Evolutionary conservation across 2,888 invertebrate genomes (phyloP), one percentile per base, ranked within the genome.

Genomic region (Drosophila histrio): DNA sequence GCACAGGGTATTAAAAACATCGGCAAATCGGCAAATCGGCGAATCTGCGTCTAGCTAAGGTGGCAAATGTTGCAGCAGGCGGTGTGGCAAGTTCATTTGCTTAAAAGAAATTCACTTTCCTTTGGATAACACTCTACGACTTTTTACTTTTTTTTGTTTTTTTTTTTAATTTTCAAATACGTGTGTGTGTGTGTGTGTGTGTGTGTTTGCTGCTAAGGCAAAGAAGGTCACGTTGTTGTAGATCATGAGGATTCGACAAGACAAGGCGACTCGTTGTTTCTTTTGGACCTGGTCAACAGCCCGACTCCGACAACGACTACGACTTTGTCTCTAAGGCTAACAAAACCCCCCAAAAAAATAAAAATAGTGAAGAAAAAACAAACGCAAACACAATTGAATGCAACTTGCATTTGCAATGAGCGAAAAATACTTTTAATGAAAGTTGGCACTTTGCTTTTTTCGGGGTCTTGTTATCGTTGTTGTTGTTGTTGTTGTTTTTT

Each of bases 41-140:
- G 76, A 83, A 87, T 87, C 87, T 88, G 83, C 80, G 80, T 74
- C 88, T 85, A 79, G 72, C 67, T 59, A 58, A 70, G 65, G 63
- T 75, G 81, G 50, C 63, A 62, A 63, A 41, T 67, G 61, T 73
- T 61, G 65, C 75, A 41, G 6, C 30, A 30, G 46, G 62, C 41
- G 54, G 63, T 41, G 64, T 53, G 79, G 89, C 84, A 71, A 75
- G 88, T 87, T 89, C 88, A 89, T 89, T 84, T 84, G 84, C 80
- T 89, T 89, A 85, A 80, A 85, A 85, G 89, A 85, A 84, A 85
- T 85, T 85, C 84, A 85, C 84, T 90, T 89, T 89, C 90, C 90
- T 90, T 89, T 67, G 79, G 69, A 47, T 43, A 39, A 32, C 38
- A 46, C 49, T 36, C 13, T 19, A 52, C 11, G 13, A 41, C 59